Base-by-base conservation (phyloP, 2,797 vertebrate species). In the Philypnodon macrostomus region DNA sequence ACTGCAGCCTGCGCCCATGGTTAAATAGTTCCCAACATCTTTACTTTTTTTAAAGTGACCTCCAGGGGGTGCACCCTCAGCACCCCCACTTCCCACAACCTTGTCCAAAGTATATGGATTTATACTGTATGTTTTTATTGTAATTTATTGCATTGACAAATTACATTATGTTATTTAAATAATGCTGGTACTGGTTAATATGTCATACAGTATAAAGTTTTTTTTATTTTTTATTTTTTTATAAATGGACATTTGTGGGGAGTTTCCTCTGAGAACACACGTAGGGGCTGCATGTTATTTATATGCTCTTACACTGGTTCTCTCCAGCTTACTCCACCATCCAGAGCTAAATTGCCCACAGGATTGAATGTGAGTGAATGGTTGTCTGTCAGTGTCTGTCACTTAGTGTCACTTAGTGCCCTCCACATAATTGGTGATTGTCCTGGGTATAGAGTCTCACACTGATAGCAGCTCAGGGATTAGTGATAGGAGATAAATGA, bases 321-420 rank as follows among this genome's bases (percentile, higher is more conserved):
- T 41, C 39, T 41, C 23, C 39, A 10, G 39, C 39, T n/a, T 23
- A 4, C 7, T 44, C 41, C 32, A 2, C 27, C 26, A 11, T 31
- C 26, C 26, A 44, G 11, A 30, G 40, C 35, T 37, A 35, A 57
- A 45, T 26, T 40, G 47, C 16, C 38, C 45, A 37, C 48, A 45
- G 50, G 35, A 36, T 15, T 33, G 26, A 58, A 21, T 42, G 40
- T 17, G 26, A 42, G 40, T 42, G 40, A 42, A 42, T 42, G 26
- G 40, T 42, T 42, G 40, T 42, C 40, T 42, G 40, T 42, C 40
- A 42, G 40, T 42, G 26, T 42, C 24, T 42, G 24, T 42, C 40
- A 29, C 26, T 26, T 18, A 37, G 30, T 48, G 35, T 34, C 31
- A 37, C 39, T 41, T 41, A 41, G 21, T 41, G 46, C 32, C 21